Percentiles rank a stretch among this genome's conserved stretches.
These are phyloP conservation scores for Trinorchestia longiramus DNA, from an alignment of 1,140 invertebrate species.

Conservation along the genomic window DNA sequence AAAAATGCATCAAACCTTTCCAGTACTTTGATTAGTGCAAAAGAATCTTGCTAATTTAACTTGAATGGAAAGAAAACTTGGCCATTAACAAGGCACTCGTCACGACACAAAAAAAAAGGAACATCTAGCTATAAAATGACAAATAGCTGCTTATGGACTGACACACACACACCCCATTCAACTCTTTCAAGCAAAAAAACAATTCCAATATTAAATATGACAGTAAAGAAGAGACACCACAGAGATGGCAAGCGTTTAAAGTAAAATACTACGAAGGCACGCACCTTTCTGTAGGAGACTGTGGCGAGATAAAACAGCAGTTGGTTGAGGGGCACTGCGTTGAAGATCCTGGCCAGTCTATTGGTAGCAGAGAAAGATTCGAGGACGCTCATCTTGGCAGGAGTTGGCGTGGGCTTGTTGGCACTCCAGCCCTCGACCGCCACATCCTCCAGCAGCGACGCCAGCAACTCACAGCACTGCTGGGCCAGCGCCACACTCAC, in stretches of 20 bases:
- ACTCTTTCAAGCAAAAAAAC: no score
- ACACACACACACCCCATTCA: no score
- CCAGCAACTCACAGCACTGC: conserved; percentile 79
- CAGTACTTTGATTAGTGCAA: no score
- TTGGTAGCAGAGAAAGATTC: conserved; percentile 77
- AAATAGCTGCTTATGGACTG: no score
- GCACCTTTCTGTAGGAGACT: conserved; percentile 87
- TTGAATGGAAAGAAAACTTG: no score
- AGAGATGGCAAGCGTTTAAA: not conserved
- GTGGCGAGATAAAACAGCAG: conserved; percentile 88
- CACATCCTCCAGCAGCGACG: conserved; percentile 78
- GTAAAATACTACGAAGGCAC: not conserved
- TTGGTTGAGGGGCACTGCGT: conserved; percentile 80
- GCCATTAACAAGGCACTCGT: no score
- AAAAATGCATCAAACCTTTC: no score
- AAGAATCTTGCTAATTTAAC: no score
- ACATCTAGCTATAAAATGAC: no score
- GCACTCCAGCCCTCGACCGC: conserved; percentile 72
- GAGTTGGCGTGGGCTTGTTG: conserved; percentile 66
- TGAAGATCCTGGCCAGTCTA: conserved; percentile 77
- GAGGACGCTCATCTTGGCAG: conserved; percentile 62
- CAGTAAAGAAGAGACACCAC: no score
- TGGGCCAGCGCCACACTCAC: conserved; percentile 84
- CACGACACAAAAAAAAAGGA: no score
- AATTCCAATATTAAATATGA: no score